These are phyloP conservation scores for Choreutis nemorana DNA, from an alignment of 2,888 invertebrate species.

Conservation along the genomic window DNA sequence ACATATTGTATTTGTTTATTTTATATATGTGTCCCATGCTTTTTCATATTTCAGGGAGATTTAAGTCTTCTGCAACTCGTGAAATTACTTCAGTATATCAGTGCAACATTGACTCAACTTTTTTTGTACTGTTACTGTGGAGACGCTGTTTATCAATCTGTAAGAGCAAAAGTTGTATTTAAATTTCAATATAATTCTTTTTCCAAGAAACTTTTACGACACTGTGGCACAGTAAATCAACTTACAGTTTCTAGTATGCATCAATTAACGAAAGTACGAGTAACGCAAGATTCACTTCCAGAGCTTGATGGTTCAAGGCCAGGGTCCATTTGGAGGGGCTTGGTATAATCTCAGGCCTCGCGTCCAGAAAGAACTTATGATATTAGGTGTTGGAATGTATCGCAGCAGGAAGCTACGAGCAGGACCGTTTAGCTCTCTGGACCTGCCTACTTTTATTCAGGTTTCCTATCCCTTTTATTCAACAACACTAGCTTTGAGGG, in stretches of 20 bases:
- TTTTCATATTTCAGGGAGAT: slow-evolving; percentile 26
- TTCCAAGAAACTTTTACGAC: too few species aligned
- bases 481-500: too few species aligned
- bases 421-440: slow-evolving; percentile 32
- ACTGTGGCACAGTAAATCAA: too few species aligned
- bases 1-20: too few species aligned
- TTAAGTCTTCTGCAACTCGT: slow-evolving; percentile 30
- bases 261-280: too few species aligned
- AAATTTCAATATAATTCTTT: too few species aligned
- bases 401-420: slow-evolving; percentile 24
- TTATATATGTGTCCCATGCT: too few species aligned
- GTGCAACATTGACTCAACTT: slow-evolving; percentile 33
- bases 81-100: slow-evolving; percentile 35
- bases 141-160: slow-evolving; percentile 31
- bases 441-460: slow-evolving; percentile 41
- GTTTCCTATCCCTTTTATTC: too few species aligned
- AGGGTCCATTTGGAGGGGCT: slow-evolving; percentile 34
- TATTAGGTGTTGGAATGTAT: slow-evolving; percentile 30
- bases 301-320: slow-evolving; percentile 31
- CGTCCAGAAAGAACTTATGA: slow-evolving; percentile 21
- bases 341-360: slow-evolving; percentile 34
- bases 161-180: slow-evolving; percentile 9
- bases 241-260: too few species aligned
- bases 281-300: slow-evolving; percentile 14
- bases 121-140: slow-evolving; percentile 43